phyloP scores from a whole-genome alignment of 2,888 invertebrate genomes.

The Patella ulyssiponensis region DNA sequence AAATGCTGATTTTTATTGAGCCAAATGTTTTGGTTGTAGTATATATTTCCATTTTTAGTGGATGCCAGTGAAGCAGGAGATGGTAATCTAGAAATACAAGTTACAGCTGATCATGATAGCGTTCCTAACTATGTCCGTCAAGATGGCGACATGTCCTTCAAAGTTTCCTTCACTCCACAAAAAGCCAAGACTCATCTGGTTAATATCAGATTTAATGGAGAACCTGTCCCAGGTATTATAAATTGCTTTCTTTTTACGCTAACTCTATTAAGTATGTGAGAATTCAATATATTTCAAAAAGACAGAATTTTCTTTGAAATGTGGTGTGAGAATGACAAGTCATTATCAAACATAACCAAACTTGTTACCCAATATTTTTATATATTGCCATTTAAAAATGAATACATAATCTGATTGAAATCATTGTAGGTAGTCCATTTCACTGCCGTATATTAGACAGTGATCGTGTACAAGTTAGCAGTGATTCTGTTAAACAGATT shows the following conservation, averaged over 20 bases:
- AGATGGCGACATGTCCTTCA: constrained; percentile 95
- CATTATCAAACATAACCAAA: no score
- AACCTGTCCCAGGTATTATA: constrained; percentile 82
- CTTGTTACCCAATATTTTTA: no score
- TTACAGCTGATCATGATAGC: constrained; percentile 95
- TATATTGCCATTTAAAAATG: no score
- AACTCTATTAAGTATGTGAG: not conserved
- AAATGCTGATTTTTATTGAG: no score
- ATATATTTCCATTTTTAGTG: constrained; percentile 76
- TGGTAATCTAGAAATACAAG: constrained; percentile 97
- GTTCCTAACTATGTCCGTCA: constrained; percentile 98
- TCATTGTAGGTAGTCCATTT: constrained; percentile 92
- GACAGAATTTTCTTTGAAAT: no score
- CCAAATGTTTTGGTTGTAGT: not conserved
- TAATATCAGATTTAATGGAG: constrained; percentile 94
- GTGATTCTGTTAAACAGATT: constrained; percentile 80
- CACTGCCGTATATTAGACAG: constrained; percentile 85
- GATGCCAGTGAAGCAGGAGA: constrained; percentile 97
- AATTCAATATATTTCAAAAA: no score
- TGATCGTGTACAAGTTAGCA: constrained; percentile 79
- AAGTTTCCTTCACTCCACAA: constrained; percentile 96
- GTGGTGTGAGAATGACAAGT: no score
- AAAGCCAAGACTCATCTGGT: constrained; percentile 92
- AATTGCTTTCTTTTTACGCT: not conserved
- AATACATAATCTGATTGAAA: no score